Percentiles rank a stretch among this genome's conserved stretches.
Conservation (phyloP, 2,888 invertebrate genomes). For the Cryptus armator region DNA sequence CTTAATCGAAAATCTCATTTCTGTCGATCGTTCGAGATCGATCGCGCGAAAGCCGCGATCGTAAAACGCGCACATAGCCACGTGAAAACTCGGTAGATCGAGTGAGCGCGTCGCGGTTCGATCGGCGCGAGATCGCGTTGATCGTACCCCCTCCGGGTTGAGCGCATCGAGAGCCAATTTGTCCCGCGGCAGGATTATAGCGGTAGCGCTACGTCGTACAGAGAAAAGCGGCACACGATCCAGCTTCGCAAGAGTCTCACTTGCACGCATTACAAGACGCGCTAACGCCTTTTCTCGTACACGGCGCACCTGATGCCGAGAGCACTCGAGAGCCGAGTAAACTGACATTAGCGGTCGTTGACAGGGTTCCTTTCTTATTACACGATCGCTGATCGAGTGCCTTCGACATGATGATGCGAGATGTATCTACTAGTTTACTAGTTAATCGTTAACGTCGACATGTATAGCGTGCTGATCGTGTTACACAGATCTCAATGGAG, state of each 20-base stretch:
- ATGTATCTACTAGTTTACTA: slow-evolving; percentile 9
- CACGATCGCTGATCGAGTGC: slow-evolving; percentile 26
- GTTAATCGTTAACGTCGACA: slow-evolving; percentile 40
- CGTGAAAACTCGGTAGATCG: slow-evolving; percentile 2
- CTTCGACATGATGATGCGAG: slow-evolving; percentile 33
- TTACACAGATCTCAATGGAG: slow-evolving; percentile 42
- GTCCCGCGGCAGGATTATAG: slow-evolving; percentile 7
- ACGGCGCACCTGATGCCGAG: not conserved
- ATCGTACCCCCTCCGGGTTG: slow-evolving; percentile 20
- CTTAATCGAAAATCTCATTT: slow-evolving; percentile 32
- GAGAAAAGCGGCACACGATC: not conserved
- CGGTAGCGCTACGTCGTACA: not conserved
- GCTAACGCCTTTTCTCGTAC: slow-evolving; percentile 5
- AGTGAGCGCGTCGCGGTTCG: slow-evolving; percentile 13
- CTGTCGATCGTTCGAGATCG: slow-evolving; percentile 25
- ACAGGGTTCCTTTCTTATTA: slow-evolving; percentile 45
- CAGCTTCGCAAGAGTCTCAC: slow-evolving; percentile 1
- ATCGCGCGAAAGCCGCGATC: slow-evolving; percentile 11
- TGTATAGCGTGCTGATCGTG: slow-evolving; percentile 33
- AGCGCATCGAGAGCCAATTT: slow-evolving; percentile 36
- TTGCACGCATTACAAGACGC: not conserved
- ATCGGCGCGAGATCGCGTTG: slow-evolving; percentile 34
- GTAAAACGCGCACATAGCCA: slow-evolving; percentile 11
- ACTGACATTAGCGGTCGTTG: slow-evolving; percentile 52
- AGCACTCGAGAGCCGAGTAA: slow-evolving; percentile 16